phyloP scores from a whole-genome alignment of 2,797 vertebrate species.

The Apodemus agrarius region DNA sequence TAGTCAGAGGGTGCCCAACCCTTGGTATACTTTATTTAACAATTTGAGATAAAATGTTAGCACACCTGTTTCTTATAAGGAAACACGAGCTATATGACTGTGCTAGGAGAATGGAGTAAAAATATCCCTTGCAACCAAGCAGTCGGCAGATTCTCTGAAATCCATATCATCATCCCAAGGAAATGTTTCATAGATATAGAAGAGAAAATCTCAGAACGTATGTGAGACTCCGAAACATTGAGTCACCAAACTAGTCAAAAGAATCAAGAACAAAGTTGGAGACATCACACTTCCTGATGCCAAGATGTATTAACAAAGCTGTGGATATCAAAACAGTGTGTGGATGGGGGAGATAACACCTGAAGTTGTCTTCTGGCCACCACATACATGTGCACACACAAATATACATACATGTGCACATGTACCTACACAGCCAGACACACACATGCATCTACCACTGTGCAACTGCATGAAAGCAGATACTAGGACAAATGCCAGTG shows the following conservation, averaged over 20 bases:
- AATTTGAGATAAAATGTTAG: background rate
- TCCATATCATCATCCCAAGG: background rate
- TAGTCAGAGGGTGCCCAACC: background rate
- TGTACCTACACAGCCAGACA: background rate
- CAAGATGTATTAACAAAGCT: background rate
- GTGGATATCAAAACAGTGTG: background rate
- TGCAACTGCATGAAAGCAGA: background rate
- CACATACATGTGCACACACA: background rate
- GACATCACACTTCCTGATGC: background rate
- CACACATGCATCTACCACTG: background rate
- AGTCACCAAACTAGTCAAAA: background rate
- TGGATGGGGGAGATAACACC: too few species aligned
- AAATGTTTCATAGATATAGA: background rate
- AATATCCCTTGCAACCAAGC: background rate
- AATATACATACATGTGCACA: background rate
- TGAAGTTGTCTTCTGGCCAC: background rate
- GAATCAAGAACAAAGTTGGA: background rate
- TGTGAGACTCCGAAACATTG: background rate
- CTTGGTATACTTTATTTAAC: background rate
- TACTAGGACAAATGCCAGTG: background rate
- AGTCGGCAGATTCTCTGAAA: background rate
- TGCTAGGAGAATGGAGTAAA: background rate
- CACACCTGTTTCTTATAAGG: background rate
- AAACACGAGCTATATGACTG: background rate
- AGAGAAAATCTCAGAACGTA: background rate